These are phyloP conservation scores for Nomada hirtipes DNA, from an alignment of 2,888 invertebrate genomes.

Conservation along the genomic window DNA sequence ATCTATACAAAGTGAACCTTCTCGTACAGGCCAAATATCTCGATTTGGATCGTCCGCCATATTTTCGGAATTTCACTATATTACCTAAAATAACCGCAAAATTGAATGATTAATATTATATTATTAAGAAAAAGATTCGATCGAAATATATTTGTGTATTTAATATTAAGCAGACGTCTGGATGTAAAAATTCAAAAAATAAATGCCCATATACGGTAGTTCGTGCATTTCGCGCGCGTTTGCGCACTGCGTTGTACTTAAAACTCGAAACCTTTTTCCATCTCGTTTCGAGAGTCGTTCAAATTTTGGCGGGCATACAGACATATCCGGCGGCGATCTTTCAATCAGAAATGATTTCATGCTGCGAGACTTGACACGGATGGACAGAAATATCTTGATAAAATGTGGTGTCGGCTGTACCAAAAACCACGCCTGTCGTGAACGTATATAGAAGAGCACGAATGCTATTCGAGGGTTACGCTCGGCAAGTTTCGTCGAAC, in stretches of 20 bases:
- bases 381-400: conserved; percentile 51
- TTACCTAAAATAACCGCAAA: conserved; percentile 9
- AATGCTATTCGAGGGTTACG: conserved; percentile 55
- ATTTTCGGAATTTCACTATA: conserved; percentile 42
- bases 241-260: conserved; percentile 45
- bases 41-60: conserved; percentile 79
- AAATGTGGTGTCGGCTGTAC: conserved; percentile 51
- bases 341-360: conserved; percentile 13
- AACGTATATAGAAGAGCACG: conserved; percentile 38
- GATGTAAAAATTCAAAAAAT: conserved; percentile 3
- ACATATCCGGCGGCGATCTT: conserved; percentile 39
- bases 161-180: background rate
- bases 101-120: background rate
- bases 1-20: conserved; percentile 73
- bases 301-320: conserved; percentile 60
- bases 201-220: conserved; percentile 62
- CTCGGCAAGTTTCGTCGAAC: conserved; percentile 60
- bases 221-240: conserved; percentile 53
- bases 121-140: background rate
- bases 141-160: background rate
- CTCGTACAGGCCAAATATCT: conserved; percentile 75
- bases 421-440: conserved; percentile 65
- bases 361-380: conserved; percentile 4
- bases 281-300: conserved; percentile 40
- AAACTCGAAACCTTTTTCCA: conserved; percentile 27